Evolutionary conservation across 2,888 invertebrate species (phyloP).

Genomic region (Proisotoma minuta): DNA sequence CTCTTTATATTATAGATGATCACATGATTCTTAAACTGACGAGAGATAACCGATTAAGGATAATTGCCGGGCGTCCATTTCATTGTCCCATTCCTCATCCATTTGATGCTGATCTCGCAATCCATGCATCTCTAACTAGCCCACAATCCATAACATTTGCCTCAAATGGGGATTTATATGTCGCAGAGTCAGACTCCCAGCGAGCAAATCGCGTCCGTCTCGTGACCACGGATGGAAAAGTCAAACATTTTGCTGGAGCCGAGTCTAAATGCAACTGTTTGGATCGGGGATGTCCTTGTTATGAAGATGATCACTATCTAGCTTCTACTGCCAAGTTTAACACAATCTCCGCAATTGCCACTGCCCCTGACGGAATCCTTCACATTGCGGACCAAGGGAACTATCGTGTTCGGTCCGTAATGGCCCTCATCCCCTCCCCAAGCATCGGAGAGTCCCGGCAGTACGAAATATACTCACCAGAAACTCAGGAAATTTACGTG

Average conservation of each 20-base stretch:
- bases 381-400: slow-evolving; percentile 82
- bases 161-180: slow-evolving; percentile 83
- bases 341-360: slow-evolving; percentile 85
- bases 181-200: slow-evolving; percentile 94
- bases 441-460: slow-evolving; percentile 59
- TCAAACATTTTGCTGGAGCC: slow-evolving; percentile 87
- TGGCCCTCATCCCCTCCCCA: slow-evolving; percentile 70
- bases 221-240: slow-evolving; percentile 88
- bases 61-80: slow-evolving; percentile 86
- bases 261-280: slow-evolving; percentile 91
- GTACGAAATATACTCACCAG: slow-evolving; percentile 91
- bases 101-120: slow-evolving; percentile 79
- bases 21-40: slow-evolving; percentile 91
- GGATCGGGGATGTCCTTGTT: slow-evolving; percentile 86
- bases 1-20: slow-evolving; percentile 91
- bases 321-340: slow-evolving; percentile 92
- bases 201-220: slow-evolving; percentile 84
- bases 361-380: slow-evolving; percentile 88
- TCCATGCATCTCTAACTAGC: slow-evolving; percentile 81
- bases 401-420: slow-evolving; percentile 71
- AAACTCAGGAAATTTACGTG: slow-evolving; percentile 89
- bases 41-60: slow-evolving; percentile 81
- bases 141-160: slow-evolving; percentile 93
- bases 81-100: slow-evolving; percentile 83
- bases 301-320: slow-evolving; percentile 82